Evolutionary conservation across 2,113 vertebrate genomes (phyloP).

Genomic region (Lepus timidus): DNA sequence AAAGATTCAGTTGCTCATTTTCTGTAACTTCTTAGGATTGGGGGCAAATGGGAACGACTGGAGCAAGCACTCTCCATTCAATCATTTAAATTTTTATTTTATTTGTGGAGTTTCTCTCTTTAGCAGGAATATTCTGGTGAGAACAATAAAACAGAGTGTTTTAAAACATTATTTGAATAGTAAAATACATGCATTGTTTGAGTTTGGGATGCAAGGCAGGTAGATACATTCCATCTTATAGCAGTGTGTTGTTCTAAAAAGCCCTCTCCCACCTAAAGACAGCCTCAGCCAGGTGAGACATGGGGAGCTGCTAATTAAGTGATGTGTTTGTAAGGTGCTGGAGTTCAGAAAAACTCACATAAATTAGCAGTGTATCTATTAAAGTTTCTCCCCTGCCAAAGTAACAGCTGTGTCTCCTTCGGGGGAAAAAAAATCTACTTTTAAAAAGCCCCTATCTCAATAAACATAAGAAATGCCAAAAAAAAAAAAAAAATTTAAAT

Average conservation of each 20-base stretch:
- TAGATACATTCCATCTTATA: conserved; percentile 4
- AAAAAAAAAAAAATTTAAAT: too few species aligned
- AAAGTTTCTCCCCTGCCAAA: conserved; percentile 62
- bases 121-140: not conserved
- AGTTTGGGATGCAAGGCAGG: not conserved
- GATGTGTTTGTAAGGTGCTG: conserved; percentile 71
- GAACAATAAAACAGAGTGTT: not conserved
- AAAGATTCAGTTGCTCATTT: conserved; percentile 49
- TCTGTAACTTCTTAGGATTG: conserved; percentile 38
- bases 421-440: not conserved
- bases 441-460: not conserved
- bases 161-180: conserved; percentile 22
- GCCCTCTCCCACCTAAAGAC: conserved; percentile 53
- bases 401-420: conserved; percentile 52
- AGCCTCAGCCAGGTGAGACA: conserved; percentile 74
- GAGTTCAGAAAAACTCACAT: conserved; percentile 75
- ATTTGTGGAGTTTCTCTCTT: conserved; percentile 21
- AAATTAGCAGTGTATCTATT: conserved; percentile 80
- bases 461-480: not conserved
- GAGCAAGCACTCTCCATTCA: conserved; percentile 16
- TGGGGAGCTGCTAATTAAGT: conserved; percentile 78
- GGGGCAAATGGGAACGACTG: not conserved
- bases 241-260: conserved; percentile 55
- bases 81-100: conserved; percentile 25
- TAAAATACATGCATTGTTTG: not conserved